Evolutionary conservation across 2,113 vertebrate genomes (phyloP).

Genomic region (Sorex fumeus): DNA sequence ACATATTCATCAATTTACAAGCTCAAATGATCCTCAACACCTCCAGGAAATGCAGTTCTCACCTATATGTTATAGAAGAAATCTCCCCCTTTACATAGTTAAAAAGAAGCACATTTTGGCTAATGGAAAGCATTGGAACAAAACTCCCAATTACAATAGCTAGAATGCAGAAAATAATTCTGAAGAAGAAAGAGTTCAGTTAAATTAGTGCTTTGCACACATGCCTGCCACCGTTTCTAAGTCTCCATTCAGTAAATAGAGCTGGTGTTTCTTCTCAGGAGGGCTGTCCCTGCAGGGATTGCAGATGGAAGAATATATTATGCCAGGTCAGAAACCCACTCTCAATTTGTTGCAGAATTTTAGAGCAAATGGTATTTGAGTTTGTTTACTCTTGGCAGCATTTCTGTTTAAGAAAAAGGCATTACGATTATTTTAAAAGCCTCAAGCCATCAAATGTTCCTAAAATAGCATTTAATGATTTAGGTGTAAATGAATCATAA

Average conservation of each 20-base stretch:
- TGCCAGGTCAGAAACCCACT: constrained; percentile 65
- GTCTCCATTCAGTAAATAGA: constrained; percentile 41
- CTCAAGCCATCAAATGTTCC: constrained; percentile 61
- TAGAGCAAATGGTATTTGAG: constrained; percentile 75
- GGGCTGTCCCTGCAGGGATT: constrained; percentile 1
- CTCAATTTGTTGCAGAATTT: constrained; percentile 63
- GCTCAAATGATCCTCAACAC: constrained; percentile 9
- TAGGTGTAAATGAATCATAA: constrained; percentile 80
- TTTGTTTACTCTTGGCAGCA: constrained; percentile 78
- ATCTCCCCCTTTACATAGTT: neutral
- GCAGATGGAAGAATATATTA: constrained; percentile 41
- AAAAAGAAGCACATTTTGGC: constrained; percentile 34
- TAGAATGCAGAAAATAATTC: constrained; percentile 55
- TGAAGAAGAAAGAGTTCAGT: constrained; percentile 43
- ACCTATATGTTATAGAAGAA: neutral
- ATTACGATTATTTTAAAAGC: constrained; percentile 74
- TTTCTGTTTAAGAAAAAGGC: constrained; percentile 76
- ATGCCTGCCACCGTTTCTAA: neutral
- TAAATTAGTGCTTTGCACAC: constrained; percentile 30
- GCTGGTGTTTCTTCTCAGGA: neutral
- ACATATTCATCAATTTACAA: constrained; percentile 52
- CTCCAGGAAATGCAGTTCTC: constrained; percentile 21
- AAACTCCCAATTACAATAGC: constrained; percentile 50
- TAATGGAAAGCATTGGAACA: constrained; percentile 51
- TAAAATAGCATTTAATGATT: constrained; percentile 81